Base-by-base conservation (phyloP, 2,113 vertebrate species). In the Prunella himalayana region DNA sequence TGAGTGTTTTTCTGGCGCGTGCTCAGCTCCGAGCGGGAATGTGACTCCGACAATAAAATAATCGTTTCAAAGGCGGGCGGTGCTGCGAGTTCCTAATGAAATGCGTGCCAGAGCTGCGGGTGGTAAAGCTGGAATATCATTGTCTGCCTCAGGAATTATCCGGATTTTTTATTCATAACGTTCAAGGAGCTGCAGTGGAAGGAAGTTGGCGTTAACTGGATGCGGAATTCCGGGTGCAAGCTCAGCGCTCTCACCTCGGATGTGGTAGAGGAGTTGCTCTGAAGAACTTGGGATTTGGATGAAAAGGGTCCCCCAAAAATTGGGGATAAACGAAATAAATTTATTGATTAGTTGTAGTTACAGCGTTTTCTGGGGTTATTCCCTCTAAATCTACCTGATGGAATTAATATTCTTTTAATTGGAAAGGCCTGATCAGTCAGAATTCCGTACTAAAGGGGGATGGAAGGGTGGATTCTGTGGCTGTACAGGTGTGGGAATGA, bases 221-320 rank as follows among this genome's bases (percentile, higher is more conserved):
- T 59, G 82, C 0, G 1, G 71, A 66, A 76, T 86, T 76, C 82
- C 25, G 1, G 61, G 37, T 8, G 44, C 1, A 2, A 57, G 60
- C 24, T 42, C 30, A 6, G 23, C 4, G 2, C 28, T 44, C 3
- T 0, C 59, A 3, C 18, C 47, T 54, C 1, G 0, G 15, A 15
- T 41, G 10, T 19, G 3, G 0, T 10, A 3, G 69, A 19, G 41
- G 42, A 31, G 42, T 31, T 30, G 30, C 35, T 30, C 60, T 25
- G 20, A 20, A 30, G 24, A 9, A 1, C 3, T 11, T 20, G 35
- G 50, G 24, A 14, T 50, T 35, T 57, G 31, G 37, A 5, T 35
- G 3, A 50, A 59, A 50, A 50, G 13, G 9, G 16, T 35, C 37
- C 37, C 37, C 37, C 37, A 37, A 37, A 37, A 37, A 37, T 37